Evolutionary conservation across 2,113 vertebrate genomes (phyloP), one percentile per base, ranked within the genome.

Genomic region (Corydoras maculifer): DNA sequence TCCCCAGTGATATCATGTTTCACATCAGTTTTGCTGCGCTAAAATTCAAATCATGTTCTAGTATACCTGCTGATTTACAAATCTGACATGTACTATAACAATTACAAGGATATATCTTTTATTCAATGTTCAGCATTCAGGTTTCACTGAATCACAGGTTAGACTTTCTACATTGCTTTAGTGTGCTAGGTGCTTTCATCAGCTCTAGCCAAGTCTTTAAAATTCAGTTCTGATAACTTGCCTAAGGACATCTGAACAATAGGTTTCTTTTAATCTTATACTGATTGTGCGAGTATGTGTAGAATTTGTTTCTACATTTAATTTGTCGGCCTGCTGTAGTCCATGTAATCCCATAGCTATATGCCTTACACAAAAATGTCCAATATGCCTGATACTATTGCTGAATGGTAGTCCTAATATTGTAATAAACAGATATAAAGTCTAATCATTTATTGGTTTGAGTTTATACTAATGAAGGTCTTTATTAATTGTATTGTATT

Each of bases 221-320:
- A 32, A 62, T 73, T 74, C 67, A 51, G 68, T 18, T 30, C 66
- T 30, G 32, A 70, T 25, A 3, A 0, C 55, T 59, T 25, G 55
- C 54, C 58, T 9, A 13, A 31, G 50, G 60, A 30, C 69, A 35
- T 9, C 25, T 6, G 43, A 57, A 60, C 68, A 66, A 60, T 43
- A 3, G 11, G 18, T 57, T 43, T 43, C 63, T 74, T 58, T 29
- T 70, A 78, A 70, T 78, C 76, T 78, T 49, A 29, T 59, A 15
- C 76, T 68, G 58, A 78, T 78, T 48, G 57, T 74, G 63, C 11
- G 58, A 51, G 58, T 58, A 53, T 53, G 61, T 62, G 54, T 67
- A 13, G 30, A 74, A 30, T 74, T 67, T 63, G 68, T 68, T 75
- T 70, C 53, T 62, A 29, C 71, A 68, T 59, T 74, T 68, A 68